Conservation (phyloP, 2,113 vertebrate genomes). For the Oryzias curvinotus region DNA sequence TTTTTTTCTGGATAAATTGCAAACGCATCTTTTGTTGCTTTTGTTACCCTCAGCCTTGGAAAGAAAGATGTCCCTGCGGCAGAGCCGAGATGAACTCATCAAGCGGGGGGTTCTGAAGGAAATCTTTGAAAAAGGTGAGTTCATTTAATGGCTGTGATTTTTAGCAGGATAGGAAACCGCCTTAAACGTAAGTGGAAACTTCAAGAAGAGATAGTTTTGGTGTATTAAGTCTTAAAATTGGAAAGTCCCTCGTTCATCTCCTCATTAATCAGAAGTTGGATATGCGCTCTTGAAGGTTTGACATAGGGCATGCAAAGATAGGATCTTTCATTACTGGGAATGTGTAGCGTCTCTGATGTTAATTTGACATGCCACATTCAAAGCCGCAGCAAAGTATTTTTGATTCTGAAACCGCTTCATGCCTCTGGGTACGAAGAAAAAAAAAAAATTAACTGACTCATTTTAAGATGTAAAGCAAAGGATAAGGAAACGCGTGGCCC, state of each 20-base stretch:
- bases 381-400: conserved; percentile 12
- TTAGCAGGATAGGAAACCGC: conserved; percentile 1
- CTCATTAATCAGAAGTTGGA: conserved; percentile 50
- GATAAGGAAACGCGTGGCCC: not conserved
- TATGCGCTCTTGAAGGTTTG: conserved; percentile 35
- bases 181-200: conserved; percentile 4
- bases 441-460: conserved; percentile 10
- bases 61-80: conserved; percentile 96
- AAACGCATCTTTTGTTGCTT: not conserved
- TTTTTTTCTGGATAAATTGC: not conserved
- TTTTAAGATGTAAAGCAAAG: conserved; percentile 17
- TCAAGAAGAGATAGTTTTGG: not conserved
- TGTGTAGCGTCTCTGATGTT: conserved; percentile 49
- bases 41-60: conserved; percentile 85
- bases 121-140: conserved; percentile 98
- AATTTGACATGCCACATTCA: conserved; percentile 32
- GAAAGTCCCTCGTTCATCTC: conserved; percentile 35
- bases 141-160: not conserved
- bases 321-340: conserved; percentile 56
- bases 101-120: conserved; percentile 97
- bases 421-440: conserved; percentile 39
- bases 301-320: conserved; percentile 39
- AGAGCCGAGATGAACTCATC: conserved; percentile 97
- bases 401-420: conserved; percentile 18
- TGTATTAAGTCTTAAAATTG: not conserved